Evolutionary conservation across 2,113 vertebrate species (phyloP).

Genomic region (Peromyscus californicus): DNA sequence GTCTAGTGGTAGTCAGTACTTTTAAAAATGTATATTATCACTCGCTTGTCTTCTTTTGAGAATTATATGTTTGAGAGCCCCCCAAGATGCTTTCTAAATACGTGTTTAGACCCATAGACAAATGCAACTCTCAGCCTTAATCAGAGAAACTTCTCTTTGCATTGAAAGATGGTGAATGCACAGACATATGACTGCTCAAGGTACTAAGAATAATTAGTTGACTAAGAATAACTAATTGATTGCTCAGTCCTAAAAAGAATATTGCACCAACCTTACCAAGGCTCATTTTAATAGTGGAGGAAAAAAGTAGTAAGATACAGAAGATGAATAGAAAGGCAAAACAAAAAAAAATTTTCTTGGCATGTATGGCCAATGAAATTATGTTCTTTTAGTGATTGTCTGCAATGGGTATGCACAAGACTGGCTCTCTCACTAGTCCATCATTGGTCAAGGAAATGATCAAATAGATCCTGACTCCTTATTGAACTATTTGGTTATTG

Average conservation of each 20-base stretch:
- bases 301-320: not conserved
- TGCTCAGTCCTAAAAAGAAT: not conserved
- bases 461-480: not conserved
- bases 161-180: not conserved
- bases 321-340: not conserved
- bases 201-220: not conserved
- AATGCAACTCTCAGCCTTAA: not conserved
- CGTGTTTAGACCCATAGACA: not conserved
- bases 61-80: not conserved
- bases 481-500: not conserved
- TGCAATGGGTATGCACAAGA: not conserved
- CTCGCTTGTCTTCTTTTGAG: not conserved
- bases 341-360: too few relatives aligned
- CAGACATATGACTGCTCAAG: not conserved
- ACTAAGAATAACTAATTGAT: not conserved
- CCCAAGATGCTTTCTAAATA: not conserved
- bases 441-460: not conserved
- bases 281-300: not conserved
- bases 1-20: not conserved
- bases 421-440: fast-evolving
- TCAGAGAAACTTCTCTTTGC: not conserved
- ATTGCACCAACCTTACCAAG: not conserved
- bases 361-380: not conserved
- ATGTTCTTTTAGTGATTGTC: not conserved
- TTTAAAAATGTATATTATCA: not conserved